Percentiles rank a stretch among this genome's conserved stretches.
Evolutionary conservation across 2,797 vertebrate species (phyloP).

Genomic region (Allobates femoralis): DNA sequence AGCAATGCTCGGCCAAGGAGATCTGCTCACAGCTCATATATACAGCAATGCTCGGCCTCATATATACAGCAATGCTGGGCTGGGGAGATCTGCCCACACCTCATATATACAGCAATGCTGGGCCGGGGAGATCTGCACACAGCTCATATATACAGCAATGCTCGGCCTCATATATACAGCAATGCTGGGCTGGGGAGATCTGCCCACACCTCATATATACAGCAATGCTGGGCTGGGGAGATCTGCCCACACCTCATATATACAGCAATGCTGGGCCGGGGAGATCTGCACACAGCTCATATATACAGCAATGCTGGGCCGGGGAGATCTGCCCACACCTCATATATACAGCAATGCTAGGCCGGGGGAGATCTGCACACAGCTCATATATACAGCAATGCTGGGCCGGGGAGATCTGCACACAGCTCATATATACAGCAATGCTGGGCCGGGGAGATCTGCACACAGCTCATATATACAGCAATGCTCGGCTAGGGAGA

Average conservation of each 20-base stretch:
- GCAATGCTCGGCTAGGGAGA: background rate
- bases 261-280: too few relatives aligned
- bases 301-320: slow-evolving; percentile 9
- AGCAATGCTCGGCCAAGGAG: too few relatives aligned
- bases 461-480: too few relatives aligned
- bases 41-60: too few relatives aligned
- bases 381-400: too few relatives aligned
- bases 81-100: background rate
- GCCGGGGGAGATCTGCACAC: too few relatives aligned
- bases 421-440: slow-evolving; percentile 12
- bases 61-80: slow-evolving; percentile 9
- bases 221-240: background rate
- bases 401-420: background rate
- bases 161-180: slow-evolving; percentile 10
- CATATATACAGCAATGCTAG: slow-evolving; percentile 19
- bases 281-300: too few relatives aligned
- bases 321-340: background rate
- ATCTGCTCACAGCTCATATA: background rate
- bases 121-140: too few relatives aligned
- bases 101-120: slow-evolving; percentile 18
- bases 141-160: too few relatives aligned
- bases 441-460: too few relatives aligned
- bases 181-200: too few relatives aligned
- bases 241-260: background rate
- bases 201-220: too few relatives aligned